These are phyloP conservation scores for Malthinus flaveolus DNA, from an alignment of 2,888 invertebrate species.

Conservation along the genomic window DNA sequence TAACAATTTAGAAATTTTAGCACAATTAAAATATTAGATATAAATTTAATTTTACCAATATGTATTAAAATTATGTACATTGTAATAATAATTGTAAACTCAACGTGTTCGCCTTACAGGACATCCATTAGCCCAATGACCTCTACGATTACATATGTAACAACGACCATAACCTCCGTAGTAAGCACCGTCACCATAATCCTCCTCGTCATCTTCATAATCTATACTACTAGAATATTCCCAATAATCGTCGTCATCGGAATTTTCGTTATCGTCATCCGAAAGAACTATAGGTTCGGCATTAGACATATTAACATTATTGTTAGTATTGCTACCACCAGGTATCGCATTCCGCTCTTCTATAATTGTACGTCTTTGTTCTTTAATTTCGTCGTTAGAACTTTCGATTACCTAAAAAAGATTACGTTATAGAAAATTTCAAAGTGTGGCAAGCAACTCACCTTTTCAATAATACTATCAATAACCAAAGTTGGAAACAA, in stretches of 20 bases:
- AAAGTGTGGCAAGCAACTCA: not conserved
- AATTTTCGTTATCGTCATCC: conserved; percentile 13
- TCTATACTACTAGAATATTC: conserved; percentile 5
- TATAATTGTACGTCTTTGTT: conserved; percentile 60
- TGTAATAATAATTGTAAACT: not conserved
- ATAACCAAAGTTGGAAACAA: conserved; percentile 66
- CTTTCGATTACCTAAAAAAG: conserved; percentile 65
- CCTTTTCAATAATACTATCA: conserved; percentile 74
- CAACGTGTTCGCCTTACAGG: conserved; percentile 29
- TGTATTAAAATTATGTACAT: too few species aligned
- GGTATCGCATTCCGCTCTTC: conserved; percentile 54
- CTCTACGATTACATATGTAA: conserved; percentile 59
- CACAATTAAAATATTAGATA: too few species aligned
- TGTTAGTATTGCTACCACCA: too few species aligned
- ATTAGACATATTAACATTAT: not conserved
- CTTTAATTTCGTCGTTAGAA: conserved; percentile 63
- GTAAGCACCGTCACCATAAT: conserved; percentile 45
- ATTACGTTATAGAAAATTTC: too few species aligned
- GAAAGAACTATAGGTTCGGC: conserved; percentile 25
- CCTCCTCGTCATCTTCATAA: not conserved
- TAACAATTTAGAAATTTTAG: too few species aligned
- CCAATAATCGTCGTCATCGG: conserved; percentile 19
- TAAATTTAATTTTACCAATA: too few species aligned
- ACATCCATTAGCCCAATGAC: conserved; percentile 57
- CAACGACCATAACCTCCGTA: conserved; percentile 67